A percentile compares a stretch with the other conserved stretches of the same genome.
Conservation (phyloP, 2,797 vertebrate species). For the Protosalanx chinensis region DNA sequence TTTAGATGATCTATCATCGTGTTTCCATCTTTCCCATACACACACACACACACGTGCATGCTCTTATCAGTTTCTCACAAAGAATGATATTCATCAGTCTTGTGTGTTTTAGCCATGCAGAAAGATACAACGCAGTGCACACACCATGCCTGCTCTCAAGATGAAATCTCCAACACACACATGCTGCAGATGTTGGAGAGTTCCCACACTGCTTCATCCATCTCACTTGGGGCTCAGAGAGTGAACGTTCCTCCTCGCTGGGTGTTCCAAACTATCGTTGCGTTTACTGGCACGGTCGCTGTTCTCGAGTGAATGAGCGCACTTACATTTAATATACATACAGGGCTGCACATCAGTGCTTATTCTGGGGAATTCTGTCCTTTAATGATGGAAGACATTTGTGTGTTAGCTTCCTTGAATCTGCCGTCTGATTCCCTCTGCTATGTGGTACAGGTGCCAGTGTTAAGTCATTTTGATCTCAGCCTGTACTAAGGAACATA, state of each 20-base stretch:
- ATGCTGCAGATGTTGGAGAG: not conserved
- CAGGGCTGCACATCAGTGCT: no score
- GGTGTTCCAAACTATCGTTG: not conserved
- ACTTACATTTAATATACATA: no score
- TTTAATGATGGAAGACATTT: no score
- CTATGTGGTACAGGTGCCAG: not conserved
- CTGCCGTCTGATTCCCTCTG: no score
- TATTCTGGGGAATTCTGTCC: no score
- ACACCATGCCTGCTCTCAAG: conserved; percentile 17
- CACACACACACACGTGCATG: no score
- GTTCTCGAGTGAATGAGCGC: conserved; percentile 21
- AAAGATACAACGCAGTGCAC: conserved; percentile 38
- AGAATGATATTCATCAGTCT: conserved; percentile 34
- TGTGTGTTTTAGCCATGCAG: conserved; percentile 36
- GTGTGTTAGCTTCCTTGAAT: no score
- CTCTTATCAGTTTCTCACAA: conserved; percentile 23
- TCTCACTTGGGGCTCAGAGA: conserved; percentile 1
- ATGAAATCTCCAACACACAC: conserved; percentile 24
- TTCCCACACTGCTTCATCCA: not conserved
- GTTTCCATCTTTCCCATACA: not conserved
- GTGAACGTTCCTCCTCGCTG: conserved; percentile 13
- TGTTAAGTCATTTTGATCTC: not conserved
- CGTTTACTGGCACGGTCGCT: conserved; percentile 23
- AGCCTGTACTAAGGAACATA: not conserved
- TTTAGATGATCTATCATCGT: not conserved